Evolutionary conservation across 1,140 invertebrate species (phyloP).

Genomic region (Eupeodes corollae): DNA sequence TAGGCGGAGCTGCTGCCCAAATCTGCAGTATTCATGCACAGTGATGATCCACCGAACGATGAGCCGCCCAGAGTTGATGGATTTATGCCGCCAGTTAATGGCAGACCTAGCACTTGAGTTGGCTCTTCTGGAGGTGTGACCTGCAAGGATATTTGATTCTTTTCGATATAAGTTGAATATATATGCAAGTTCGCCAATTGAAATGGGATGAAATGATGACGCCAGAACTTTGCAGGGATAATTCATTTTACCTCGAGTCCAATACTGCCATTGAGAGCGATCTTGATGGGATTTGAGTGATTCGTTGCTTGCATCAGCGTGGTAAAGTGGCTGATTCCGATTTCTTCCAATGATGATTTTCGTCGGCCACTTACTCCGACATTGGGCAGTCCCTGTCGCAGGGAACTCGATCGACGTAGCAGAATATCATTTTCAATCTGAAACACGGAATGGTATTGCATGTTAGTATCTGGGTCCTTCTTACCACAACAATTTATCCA

Average conservation of each 20-base stretch:
- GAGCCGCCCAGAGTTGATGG: constrained; percentile 30
- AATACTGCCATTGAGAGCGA: constrained; percentile 73
- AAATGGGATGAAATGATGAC: background rate
- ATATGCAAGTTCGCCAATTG: too few species aligned
- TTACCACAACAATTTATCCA: too few species aligned
- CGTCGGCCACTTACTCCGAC: constrained; percentile 44
- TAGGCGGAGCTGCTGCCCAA: constrained; percentile 18
- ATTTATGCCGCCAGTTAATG: constrained; percentile 41
- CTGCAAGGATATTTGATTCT: constrained; percentile 32
- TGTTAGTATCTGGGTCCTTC: too few species aligned
- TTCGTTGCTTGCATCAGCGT: constrained; percentile 48
- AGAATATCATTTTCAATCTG: constrained; percentile 65
- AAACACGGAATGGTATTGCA: constrained; percentile 2
- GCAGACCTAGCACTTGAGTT: constrained; percentile 40
- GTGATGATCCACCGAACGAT: constrained; percentile 3
- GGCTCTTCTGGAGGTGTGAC: constrained; percentile 61
- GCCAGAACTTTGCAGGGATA: background rate
- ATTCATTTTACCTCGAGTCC: constrained; percentile 61
- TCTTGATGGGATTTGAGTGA: constrained; percentile 62
- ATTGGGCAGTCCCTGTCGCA: constrained; percentile 59
- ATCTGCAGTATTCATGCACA: constrained; percentile 3
- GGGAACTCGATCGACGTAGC: constrained; percentile 67
- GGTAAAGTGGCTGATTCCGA: constrained; percentile 65
- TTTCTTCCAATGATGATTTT: constrained; percentile 75
- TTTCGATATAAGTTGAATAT: too few species aligned